Evolutionary conservation across 2,113 vertebrate species (phyloP).

Genomic region (Pyrgilauda ruficollis): DNA sequence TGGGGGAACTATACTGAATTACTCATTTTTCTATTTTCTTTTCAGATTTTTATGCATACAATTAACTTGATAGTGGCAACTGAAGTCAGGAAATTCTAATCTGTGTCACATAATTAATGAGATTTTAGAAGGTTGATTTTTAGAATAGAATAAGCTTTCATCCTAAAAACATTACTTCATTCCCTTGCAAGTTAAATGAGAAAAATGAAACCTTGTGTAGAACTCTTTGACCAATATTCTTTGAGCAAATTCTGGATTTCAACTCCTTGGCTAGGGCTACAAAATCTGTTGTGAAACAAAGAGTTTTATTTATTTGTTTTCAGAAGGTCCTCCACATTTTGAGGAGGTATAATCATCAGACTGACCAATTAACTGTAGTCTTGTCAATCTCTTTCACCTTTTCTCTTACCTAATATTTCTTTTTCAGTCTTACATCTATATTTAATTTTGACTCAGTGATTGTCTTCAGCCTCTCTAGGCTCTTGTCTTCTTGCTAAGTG

Average conservation of each 20-base stretch:
- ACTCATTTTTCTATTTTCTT: background rate
- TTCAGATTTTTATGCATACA: background rate
- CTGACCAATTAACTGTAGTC: background rate
- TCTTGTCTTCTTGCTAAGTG: background rate
- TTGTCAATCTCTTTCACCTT: background rate
- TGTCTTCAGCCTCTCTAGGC: background rate
- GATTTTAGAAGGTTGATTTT: background rate
- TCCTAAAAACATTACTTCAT: background rate
- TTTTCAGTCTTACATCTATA: background rate
- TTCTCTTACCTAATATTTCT: background rate
- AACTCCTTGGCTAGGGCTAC: background rate
- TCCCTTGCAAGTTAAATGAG: background rate
- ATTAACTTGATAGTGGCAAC: background rate
- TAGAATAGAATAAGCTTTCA: background rate
- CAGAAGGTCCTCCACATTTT: background rate
- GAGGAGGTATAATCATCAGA: background rate
- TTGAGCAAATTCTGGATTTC: background rate
- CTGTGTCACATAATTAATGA: background rate
- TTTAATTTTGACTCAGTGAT: background rate
- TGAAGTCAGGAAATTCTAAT: background rate
- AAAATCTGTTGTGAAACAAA: background rate
- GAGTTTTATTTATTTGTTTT: background rate
- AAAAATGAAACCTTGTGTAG: background rate
- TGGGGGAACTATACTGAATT: background rate
- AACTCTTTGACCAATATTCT: background rate